These are phyloP conservation scores for Azemiops feae DNA, from an alignment of 2,113 vertebrate species.

Conservation along the genomic window DNA sequence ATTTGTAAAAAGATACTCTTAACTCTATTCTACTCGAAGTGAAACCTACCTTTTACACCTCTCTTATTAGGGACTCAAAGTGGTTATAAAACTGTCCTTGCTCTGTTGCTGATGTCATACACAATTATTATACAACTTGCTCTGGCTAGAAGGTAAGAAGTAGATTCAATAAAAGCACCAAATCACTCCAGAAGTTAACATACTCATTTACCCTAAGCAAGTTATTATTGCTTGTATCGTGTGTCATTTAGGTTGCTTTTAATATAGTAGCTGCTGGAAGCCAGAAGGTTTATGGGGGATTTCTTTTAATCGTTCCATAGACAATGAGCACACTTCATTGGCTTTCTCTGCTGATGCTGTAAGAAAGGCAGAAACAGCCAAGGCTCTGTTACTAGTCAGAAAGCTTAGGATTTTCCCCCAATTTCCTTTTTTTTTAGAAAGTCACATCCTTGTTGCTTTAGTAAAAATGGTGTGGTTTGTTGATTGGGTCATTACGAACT, in stretches of 20 bases:
- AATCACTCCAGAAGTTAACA: neutral
- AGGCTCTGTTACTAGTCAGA: constrained; percentile 36
- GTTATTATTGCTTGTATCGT: neutral
- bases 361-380: constrained; percentile 20
- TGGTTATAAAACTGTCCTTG: neutral
- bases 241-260: constrained; percentile 20
- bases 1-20: neutral
- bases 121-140: neutral
- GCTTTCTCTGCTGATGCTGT: constrained; percentile 36
- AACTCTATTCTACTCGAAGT: neutral
- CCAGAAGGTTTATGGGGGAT: constrained; percentile 24
- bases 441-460: no score
- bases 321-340: constrained; percentile 46
- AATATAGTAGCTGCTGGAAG: constrained; percentile 48
- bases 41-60: neutral
- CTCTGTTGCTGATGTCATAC: neutral
- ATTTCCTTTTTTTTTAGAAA: no score
- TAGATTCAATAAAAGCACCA: neutral
- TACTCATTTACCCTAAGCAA: neutral
- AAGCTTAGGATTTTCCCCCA: neutral
- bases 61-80: neutral
- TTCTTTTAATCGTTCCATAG: constrained; percentile 20
- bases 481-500: no score
- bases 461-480: no score
- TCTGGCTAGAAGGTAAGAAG: neutral